phyloP scores from a whole-genome alignment of 2,888 invertebrate genomes.

The Eupithecia insigniata region DNA sequence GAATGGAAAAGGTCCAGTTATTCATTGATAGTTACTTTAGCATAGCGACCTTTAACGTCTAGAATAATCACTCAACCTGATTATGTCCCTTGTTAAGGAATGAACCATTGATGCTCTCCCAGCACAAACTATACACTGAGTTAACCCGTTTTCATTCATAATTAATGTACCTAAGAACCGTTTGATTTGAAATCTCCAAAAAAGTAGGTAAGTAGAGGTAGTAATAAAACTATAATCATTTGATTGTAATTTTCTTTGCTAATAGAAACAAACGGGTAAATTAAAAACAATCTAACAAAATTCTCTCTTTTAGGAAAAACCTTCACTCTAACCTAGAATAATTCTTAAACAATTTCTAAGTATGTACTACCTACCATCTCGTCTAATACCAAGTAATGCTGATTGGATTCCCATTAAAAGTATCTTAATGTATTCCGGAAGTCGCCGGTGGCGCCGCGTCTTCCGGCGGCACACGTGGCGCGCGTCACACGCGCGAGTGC shows the following conservation, averaged over 20 bases:
- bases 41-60: no score
- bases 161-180: neutral
- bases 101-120: no score
- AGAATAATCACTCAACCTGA: no score
- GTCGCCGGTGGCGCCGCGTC: slow-evolving; percentile 56
- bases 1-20: neutral
- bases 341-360: neutral
- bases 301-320: no score
- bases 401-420: slow-evolving; percentile 37
- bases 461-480: slow-evolving; percentile 59
- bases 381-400: neutral
- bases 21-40: neutral
- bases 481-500: slow-evolving; percentile 59
- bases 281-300: neutral
- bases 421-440: slow-evolving; percentile 49
- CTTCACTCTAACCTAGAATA: no score
- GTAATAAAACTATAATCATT: no score
- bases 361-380: neutral
- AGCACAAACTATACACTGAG: no score
- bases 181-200: neutral
- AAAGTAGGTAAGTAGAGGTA: no score
- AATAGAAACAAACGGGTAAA: no score
- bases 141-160: no score
- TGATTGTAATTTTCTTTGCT: no score
- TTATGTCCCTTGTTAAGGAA: no score